Conservation (phyloP, 2,797 vertebrate genomes). For the Microcaecilia unicolor region DNA sequence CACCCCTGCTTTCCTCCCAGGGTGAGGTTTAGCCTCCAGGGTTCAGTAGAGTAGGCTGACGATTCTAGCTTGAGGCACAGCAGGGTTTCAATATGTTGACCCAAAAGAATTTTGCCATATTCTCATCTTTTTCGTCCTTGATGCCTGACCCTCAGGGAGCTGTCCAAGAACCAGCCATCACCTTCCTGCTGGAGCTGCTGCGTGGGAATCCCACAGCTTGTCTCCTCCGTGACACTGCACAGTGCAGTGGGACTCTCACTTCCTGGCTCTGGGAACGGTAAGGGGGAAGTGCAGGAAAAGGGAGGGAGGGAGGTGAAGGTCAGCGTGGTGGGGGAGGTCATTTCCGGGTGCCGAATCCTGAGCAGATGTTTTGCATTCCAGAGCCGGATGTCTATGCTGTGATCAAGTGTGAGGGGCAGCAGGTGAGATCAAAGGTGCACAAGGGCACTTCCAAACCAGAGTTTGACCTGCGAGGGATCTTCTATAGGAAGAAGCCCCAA, state of each 20-base stretch:
- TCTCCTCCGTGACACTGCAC: conserved; percentile 61
- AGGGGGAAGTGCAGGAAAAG: not conserved
- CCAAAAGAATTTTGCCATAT: too few species aligned
- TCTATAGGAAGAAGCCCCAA: conserved; percentile 68
- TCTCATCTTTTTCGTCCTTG: not conserved
- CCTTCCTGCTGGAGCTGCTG: conserved; percentile 51
- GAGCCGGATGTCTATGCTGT: conserved; percentile 59
- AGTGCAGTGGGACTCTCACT: conserved; percentile 48
- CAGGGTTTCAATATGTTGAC: too few species aligned
- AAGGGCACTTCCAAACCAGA: conserved; percentile 48
- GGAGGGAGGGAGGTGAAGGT: too few species aligned
- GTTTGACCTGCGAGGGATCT: conserved; percentile 61
- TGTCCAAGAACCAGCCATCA: conserved; percentile 49
- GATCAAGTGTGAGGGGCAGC: conserved; percentile 51
- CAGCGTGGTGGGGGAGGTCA: not conserved
- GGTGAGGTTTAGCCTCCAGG: too few species aligned
- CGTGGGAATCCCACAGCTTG: conserved; percentile 40
- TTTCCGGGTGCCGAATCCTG: not conserved
- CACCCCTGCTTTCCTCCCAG: too few species aligned
- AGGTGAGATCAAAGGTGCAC: conserved; percentile 49
- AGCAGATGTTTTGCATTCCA: conserved; percentile 16
- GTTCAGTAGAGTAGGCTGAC: too few species aligned
- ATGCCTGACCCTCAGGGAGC: conserved; percentile 38
- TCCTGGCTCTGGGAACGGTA: conserved; percentile 47
- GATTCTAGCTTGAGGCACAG: too few species aligned